A percentile compares a stretch with the other conserved stretches of the same genome.
These are phyloP conservation scores for Brachionus plicatilis DNA, from an alignment of 1,140 invertebrate species.

Conservation along the genomic window DNA sequence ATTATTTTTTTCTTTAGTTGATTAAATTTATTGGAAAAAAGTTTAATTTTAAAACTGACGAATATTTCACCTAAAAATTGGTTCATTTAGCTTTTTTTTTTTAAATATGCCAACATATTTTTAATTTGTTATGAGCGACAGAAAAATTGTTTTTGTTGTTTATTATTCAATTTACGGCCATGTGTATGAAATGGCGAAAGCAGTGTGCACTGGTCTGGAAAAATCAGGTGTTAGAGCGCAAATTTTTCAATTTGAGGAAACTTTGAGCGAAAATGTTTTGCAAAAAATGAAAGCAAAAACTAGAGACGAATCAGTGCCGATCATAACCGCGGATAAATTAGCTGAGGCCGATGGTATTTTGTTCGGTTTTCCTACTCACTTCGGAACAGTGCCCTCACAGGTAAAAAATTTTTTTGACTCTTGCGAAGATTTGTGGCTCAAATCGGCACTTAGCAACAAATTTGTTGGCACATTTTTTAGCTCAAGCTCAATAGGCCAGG, in stretches of 20 bases:
- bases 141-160: constrained; percentile 22
- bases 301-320: background rate
- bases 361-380: constrained; percentile 32
- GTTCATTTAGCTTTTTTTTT: background rate
- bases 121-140: background rate
- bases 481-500: background rate
- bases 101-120: background rate
- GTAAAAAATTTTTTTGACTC: constrained; percentile 32
- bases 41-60: background rate
- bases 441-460: background rate
- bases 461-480: constrained; percentile 34
- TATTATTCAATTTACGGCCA: constrained; percentile 40
- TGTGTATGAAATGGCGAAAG: background rate
- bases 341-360: constrained; percentile 35
- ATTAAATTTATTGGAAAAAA: background rate
- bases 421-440: constrained; percentile 22
- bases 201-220: constrained; percentile 2
- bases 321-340: constrained; percentile 28
- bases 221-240: background rate
- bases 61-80: background rate
- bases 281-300: constrained; percentile 2
- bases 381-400: constrained; percentile 26
- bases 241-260: constrained; percentile 33
- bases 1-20: background rate
- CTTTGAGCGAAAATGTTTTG: background rate